Percentiles rank a stretch among this genome's conserved stretches.
Evolutionary conservation across 2,113 vertebrate species (phyloP).

Genomic region (Diphyllodes magnificus): DNA sequence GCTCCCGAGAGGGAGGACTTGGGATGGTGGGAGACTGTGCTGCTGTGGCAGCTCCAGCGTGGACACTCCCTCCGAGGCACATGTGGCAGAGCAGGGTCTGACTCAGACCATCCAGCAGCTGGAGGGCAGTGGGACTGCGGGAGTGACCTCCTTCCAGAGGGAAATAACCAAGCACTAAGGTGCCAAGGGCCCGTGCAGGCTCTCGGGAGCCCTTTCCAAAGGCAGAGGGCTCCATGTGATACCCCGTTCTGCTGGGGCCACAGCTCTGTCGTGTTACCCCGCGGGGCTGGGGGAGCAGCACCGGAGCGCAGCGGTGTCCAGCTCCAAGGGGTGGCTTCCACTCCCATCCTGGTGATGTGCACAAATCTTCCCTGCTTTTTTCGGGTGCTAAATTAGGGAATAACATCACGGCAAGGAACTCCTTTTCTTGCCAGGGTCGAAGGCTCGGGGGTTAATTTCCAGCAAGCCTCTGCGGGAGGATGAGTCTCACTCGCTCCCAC

Average conservation of each 20-base stretch:
- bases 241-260: background rate
- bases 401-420: background rate
- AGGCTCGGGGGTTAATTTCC: background rate
- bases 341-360: background rate
- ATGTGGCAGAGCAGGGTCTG: background rate
- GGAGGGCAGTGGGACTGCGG: background rate
- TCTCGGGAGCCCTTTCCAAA: background rate
- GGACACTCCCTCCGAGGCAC: background rate
- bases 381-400: background rate
- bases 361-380: background rate
- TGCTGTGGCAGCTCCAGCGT: background rate
- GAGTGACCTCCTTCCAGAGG: background rate
- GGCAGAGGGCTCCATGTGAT: background rate
- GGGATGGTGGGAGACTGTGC: background rate
- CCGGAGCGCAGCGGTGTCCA: accelerated
- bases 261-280: background rate
- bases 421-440: background rate
- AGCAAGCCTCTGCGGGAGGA: background rate
- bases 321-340: background rate
- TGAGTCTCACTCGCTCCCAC: accelerated
- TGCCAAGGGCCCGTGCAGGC: background rate
- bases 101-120: background rate
- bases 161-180: background rate
- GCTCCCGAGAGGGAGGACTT: background rate
- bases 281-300: background rate